Evolutionary conservation across 2,797 vertebrate species (phyloP).

Genomic region (Hirundo rustica): DNA sequence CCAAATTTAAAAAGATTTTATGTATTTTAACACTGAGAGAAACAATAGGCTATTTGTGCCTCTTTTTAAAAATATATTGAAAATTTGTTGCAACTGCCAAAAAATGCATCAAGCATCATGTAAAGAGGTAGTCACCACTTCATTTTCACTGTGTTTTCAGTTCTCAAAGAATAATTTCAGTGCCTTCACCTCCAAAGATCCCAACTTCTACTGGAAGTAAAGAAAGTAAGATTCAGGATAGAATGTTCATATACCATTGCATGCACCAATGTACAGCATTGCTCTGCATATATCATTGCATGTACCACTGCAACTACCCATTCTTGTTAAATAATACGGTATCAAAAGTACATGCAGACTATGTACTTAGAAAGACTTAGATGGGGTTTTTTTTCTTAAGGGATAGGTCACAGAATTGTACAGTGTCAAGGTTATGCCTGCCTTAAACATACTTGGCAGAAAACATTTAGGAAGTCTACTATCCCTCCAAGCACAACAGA

Average conservation of each 20-base stretch:
- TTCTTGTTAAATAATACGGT: not conserved
- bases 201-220: not conserved
- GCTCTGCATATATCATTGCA: not conserved
- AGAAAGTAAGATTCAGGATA: not conserved
- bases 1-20: not conserved
- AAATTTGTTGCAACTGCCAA: not conserved
- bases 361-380: not conserved
- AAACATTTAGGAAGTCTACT: not conserved
- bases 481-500: not conserved
- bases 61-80: not conserved
- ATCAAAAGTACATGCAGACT: not conserved
- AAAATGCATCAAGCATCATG: not conserved
- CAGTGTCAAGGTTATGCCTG: not conserved
- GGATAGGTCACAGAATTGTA: not conserved
- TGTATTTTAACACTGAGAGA: not conserved
- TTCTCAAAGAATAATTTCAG: not conserved
- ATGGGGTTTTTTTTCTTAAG: too few relatives aligned
- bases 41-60: not conserved
- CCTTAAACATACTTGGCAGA: not conserved
- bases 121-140: not conserved
- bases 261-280: not conserved
- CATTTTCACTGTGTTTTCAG: rapidly evolving
- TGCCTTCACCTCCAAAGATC: not conserved
- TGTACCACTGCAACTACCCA: not conserved
- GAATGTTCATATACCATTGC: not conserved